Percentiles rank a stretch among this genome's conserved stretches.
phyloP scores from a whole-genome alignment of 2,888 invertebrate genomes.

The Rapana venosa region DNA sequence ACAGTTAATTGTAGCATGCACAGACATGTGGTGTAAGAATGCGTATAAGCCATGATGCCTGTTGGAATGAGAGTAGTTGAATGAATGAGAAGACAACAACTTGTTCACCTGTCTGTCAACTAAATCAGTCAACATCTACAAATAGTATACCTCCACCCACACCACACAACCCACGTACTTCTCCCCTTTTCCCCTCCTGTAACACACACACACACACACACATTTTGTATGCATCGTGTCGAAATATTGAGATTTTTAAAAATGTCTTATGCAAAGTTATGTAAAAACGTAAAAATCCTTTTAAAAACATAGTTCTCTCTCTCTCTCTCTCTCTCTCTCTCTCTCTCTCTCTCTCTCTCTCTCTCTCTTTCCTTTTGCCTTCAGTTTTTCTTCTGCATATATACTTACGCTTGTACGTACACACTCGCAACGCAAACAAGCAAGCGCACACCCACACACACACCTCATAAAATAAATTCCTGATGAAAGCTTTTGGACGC shows the following conservation, averaged over 20 bases:
- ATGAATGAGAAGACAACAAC: too few relatives aligned
- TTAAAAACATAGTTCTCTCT: not conserved
- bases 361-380: not conserved
- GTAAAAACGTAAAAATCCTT: not conserved
- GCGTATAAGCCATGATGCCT: too few relatives aligned
- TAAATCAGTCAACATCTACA: too few relatives aligned
- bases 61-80: too few relatives aligned
- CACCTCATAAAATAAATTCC: too few relatives aligned
- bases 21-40: too few relatives aligned
- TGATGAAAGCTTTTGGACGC: too few relatives aligned
- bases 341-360: slow-evolving; percentile 4
- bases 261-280: not conserved
- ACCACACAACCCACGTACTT: too few relatives aligned
- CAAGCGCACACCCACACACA: too few relatives aligned
- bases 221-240: not conserved
- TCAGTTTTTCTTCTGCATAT: not conserved
- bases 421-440: not conserved
- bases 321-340: not conserved
- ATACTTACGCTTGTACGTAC: not conserved
- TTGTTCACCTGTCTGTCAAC: too few relatives aligned
- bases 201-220: not conserved
- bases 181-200: not conserved
- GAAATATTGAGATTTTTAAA: not conserved
- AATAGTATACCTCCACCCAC: too few relatives aligned
- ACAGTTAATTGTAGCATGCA: too few relatives aligned